Evolutionary conservation across 1,140 invertebrate species (phyloP), one percentile per base, ranked within the genome.

Genomic region (Diorhabda sublineata): DNA sequence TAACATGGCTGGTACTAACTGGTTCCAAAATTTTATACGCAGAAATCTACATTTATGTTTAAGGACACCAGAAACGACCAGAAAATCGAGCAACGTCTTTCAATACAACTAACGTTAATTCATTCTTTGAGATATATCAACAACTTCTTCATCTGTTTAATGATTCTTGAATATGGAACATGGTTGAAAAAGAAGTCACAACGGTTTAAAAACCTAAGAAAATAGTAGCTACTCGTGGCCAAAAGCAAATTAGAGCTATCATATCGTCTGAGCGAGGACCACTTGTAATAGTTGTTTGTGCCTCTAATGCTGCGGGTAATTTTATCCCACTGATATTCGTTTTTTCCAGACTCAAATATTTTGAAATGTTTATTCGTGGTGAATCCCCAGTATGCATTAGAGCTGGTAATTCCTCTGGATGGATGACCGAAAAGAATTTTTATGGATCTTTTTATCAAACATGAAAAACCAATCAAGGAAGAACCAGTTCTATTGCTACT

Each of bases 281-380:
- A 1, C 58, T 68, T 68, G 45, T 68, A 45, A 68, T 59, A 42
- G 11, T 26, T 73, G 69, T 73, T 42, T 67, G 74, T 73, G 74
- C 77, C 62, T 67, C 75, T 9, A 76, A 65, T 67, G 77, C 77
- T 45, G 66, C 66, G 42, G 78, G 80, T 41, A 66, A 69, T 45
- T 80, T 66, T 71, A 68, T 82, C 26, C 77, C 78, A 59, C 79
- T 74, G 44, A 42, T 73, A 52, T 72, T 80, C 47, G 70, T 78
- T 42, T 76, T 78, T 74, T 79, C 81, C 26, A 61, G 42, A 26
- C 42, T 68, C 7, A 61, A 62, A 62, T 68, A 44, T 62, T 45
- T n/a, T 58, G 71, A 71, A 8, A 41, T 71, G 8, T 78, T 77
- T 63, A 57, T 79, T 70, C 26, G n/a, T 11, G 56, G 60, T 72